Evolutionary conservation across 2,888 invertebrate genomes (phyloP), one percentile per base, ranked within the genome.

Genomic region (Eupithecia vulgata): DNA sequence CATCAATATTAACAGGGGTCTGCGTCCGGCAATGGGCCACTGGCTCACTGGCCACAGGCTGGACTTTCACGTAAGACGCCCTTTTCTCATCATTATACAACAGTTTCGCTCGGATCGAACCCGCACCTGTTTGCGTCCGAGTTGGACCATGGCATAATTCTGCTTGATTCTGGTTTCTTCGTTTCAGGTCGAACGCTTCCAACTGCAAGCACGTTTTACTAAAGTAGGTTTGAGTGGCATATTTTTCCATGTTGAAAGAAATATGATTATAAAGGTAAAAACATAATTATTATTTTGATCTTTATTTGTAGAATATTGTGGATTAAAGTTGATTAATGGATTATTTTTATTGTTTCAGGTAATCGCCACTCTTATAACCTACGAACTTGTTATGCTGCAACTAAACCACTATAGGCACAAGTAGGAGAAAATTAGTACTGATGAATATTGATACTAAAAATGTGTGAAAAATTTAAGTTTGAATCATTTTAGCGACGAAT

Each of bases 211-310:
- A 6, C 37, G 62, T 35, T 64, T 12, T 12, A 64, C 62, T 12
- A 35, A 64, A 35, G 35, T n/a, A 37, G 62, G 62, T 37, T 35
- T 64, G 12, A 37, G 37, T 10, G 62, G 62, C 15, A 64, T 64
- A 64, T 64, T 64, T 64, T 64, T 64, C 15, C 37, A 64, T n/a
- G 62, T 64, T 8, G 37, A 64, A 64, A 64, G 62, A 21, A 64
- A 12, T 10, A 21, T 64, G 37, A 64, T 64, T 35, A 64, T 64
- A n/a, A 64, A 64, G 62, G 62, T 64, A 64, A 64, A 13, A 35
- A 64, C 0, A 30, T 57, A 25, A n/a, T 61, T 34, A 34, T 10
- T 34, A 61, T 34, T 25, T 13, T 25, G n/a, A 57, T 21, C 52
- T 21, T 10, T 21, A 21, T 52, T 25, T 25, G 1, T 57, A 57